phyloP scores from a whole-genome alignment of 2,113 vertebrate species.

The Dermatemys mawii region DNA sequence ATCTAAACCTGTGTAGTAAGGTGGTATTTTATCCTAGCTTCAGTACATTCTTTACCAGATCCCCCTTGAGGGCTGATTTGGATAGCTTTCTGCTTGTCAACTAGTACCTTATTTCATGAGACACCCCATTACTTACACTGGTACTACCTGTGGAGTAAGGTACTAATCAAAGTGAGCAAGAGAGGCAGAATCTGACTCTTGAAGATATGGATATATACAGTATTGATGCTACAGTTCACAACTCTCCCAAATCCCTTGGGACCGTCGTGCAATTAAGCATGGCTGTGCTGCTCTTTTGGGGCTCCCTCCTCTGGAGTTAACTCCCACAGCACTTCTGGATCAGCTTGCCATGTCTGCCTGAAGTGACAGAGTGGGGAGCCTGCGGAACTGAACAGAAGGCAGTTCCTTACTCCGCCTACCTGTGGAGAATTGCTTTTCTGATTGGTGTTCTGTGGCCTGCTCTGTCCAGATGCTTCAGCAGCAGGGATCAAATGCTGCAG shows the following conservation, averaged over 20 bases:
- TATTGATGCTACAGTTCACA: neutral
- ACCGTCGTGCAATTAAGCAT: neutral
- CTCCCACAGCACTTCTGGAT: neutral
- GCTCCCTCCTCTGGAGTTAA: neutral
- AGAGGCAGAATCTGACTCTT: neutral
- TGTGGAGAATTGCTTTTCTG: neutral
- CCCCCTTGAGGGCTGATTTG: neutral
- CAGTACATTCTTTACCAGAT: neutral
- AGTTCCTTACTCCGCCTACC: neutral
- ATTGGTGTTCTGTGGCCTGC: neutral
- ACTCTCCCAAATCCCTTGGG: neutral
- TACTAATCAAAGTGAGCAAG: neutral
- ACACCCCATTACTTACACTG: neutral
- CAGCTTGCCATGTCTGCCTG: neutral
- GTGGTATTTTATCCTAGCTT: constrained; percentile 9
- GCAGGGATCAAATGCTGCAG: neutral
- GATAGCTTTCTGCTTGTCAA: neutral
- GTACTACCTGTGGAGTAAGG: neutral
- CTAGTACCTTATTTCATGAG: neutral
- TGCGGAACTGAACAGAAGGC: neutral
- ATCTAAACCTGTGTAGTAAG: neutral
- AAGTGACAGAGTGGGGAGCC: neutral
- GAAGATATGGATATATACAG: neutral
- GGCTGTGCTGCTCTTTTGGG: neutral
- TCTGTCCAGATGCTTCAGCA: neutral